These are phyloP conservation scores for Poecilia picta DNA, from an alignment of 2,797 vertebrate genomes.

Conservation along the genomic window DNA sequence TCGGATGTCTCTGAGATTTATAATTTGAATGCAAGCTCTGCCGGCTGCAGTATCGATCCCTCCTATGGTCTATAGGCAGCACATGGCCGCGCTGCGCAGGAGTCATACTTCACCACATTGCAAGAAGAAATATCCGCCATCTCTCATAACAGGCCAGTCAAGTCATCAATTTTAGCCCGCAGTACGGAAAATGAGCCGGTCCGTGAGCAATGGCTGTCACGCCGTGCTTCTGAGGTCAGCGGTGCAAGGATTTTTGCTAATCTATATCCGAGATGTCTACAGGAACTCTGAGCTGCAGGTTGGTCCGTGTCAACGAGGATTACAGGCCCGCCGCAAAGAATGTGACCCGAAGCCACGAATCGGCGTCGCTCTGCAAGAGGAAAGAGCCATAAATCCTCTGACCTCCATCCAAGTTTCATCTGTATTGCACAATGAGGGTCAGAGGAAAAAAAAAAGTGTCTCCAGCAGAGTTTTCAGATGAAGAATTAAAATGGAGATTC, in stretches of 20 bases:
- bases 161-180: conserved; percentile 45
- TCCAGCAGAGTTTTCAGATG: conserved; percentile 12
- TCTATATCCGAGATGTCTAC: conserved; percentile 37
- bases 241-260: conserved; percentile 28
- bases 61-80: conserved; percentile 58
- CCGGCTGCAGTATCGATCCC: conserved; percentile 63
- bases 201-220: conserved; percentile 31
- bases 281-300: conserved; percentile 11
- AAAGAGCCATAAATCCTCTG: conserved; percentile 9
- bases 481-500: conserved; percentile 31
- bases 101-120: conserved; percentile 53
- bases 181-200: conserved; percentile 47
- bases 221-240: background rate
- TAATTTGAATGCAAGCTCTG: conserved; percentile 52
- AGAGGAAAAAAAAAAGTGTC: background rate
- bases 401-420: conserved; percentile 10
- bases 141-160: conserved; percentile 41
- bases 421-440: background rate
- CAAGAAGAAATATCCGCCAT: conserved; percentile 46
- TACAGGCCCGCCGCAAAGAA: conserved; percentile 8
- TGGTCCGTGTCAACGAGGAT: background rate
- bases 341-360: background rate
- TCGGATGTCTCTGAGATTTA: conserved; percentile 60
- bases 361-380: background rate
- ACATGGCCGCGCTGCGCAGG: conserved; percentile 39